Evolutionary conservation across 2,797 vertebrate species (phyloP), one percentile per base, ranked within the genome.

Genomic region (Rhinichthys osculus): DNA sequence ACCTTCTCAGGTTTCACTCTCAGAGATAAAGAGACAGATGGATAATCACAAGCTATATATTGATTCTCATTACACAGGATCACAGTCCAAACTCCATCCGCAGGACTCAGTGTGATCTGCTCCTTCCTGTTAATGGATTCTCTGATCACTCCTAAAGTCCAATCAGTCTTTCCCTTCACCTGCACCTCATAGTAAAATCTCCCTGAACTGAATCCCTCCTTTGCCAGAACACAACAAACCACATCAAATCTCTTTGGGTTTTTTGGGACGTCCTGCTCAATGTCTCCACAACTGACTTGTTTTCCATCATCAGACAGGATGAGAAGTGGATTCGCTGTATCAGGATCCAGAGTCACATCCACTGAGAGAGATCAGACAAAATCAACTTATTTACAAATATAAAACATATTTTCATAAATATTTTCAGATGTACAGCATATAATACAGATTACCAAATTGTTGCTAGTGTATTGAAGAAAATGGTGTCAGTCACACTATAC

Each of bases 71-170:
- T 35, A 5, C 9, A 6, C 30, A 5, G 44, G 1, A 0, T 38
- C 38, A 38, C 42, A 42, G 42, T 42, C 30, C 42, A 80, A 11
- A 50, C 0, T 16, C 30, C 79, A 3, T 69, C 1, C 6, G 1
- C 13, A 4, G 78, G 78, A 3, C 7, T 67, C n/a, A 8, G 5
- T 14, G 0, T 8, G 19, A 33, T 64, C 1, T 0, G 0, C 1
- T 2, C 11, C 23, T 79, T 64, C 13, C 77, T 78, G 57, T 42
- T 78, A 27, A 64, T 19, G 16, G 54, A 62, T 78, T 64, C 23
- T 62, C 23, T 74, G 13, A 1, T 9, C 30, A 77, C 30, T 77
- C 50, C 74, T 54, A 77, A 54, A 54, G 1, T 5, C 77, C 77
- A 78, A 0, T 13, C 2, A 57, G 50, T 76, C 10, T 77, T 57